Evolutionary conservation across 2,888 invertebrate genomes (phyloP).

Genomic region (Pelosia muscerda): DNA sequence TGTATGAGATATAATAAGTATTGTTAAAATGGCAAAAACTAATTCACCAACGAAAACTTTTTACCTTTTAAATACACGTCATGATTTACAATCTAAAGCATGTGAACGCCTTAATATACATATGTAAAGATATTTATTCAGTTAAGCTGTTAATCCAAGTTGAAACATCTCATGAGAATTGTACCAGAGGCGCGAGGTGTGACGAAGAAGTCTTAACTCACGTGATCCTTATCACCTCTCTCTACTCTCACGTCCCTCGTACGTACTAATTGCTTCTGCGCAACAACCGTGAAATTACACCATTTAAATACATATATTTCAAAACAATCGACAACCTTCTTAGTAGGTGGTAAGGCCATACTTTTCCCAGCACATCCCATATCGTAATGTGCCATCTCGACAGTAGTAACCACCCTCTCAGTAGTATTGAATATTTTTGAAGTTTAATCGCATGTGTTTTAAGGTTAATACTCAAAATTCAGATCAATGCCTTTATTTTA

Average conservation of each 20-base stretch:
- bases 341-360: not conserved
- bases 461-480: too few relatives aligned
- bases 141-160: constrained; percentile 49
- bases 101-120: constrained; percentile 40
- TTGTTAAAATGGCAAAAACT: not conserved
- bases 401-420: not conserved
- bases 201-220: constrained; percentile 53
- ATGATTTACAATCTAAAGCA: constrained; percentile 11
- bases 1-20: not conserved
- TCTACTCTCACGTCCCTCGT: constrained; percentile 74
- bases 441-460: not conserved
- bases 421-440: not conserved
- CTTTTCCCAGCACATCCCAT: not conserved
- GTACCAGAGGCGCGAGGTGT: constrained; percentile 54
- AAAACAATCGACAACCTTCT: constrained; percentile 60
- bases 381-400: not conserved
- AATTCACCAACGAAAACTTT: not conserved
- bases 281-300: constrained; percentile 79
- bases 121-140: constrained; percentile 38
- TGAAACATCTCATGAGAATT: constrained; percentile 54
- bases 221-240: constrained; percentile 63
- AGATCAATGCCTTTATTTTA: too few relatives aligned
- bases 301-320: constrained; percentile 71
- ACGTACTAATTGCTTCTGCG: constrained; percentile 73
- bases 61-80: not conserved